Evolutionary conservation across 37 sponge, comb jelly and placozoan genomes (phyloP).

Genomic region (Theonella swinhoei): DNA sequence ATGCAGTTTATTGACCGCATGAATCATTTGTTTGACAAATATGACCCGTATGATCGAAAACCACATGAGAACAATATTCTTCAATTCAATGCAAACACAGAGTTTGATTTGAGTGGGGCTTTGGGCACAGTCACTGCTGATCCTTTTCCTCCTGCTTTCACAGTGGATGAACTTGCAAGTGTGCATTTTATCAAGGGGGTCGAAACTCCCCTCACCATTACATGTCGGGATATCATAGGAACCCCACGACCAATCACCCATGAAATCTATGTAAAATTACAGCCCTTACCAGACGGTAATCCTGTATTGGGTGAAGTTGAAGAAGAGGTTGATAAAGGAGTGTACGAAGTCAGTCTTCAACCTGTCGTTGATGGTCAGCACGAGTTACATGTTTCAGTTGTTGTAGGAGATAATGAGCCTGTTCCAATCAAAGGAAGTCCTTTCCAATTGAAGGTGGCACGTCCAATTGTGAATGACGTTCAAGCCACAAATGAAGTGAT

Average conservation of each 20-base stretch:
- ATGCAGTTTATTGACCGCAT: background rate
- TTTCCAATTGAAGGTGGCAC: constrained; percentile 7
- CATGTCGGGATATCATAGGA: constrained; percentile 15
- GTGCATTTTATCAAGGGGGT: constrained; percentile 15
- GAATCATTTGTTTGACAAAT: background rate
- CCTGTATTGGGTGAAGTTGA: background rate
- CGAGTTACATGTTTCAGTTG: background rate
- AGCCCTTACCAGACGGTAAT: background rate
- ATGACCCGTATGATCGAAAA: constrained; percentile 1
- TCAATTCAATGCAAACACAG: background rate
- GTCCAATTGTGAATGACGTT: background rate
- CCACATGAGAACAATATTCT: constrained; percentile 32
- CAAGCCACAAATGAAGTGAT: background rate
- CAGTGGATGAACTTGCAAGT: background rate
- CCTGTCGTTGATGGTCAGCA: constrained; percentile 7
- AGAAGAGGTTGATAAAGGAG: background rate
- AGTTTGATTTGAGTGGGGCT: background rate
- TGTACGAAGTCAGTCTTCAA: constrained; percentile 1
- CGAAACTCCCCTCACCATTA: background rate
- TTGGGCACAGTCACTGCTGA: constrained; percentile 16
- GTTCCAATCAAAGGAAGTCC: constrained; percentile 20
- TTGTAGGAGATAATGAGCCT: background rate
- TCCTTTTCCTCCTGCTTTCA: background rate
- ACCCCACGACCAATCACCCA: background rate
- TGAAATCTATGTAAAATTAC: background rate